Base-by-base conservation (phyloP, 2,113 vertebrate genomes). In the Labeo catla region DNA sequence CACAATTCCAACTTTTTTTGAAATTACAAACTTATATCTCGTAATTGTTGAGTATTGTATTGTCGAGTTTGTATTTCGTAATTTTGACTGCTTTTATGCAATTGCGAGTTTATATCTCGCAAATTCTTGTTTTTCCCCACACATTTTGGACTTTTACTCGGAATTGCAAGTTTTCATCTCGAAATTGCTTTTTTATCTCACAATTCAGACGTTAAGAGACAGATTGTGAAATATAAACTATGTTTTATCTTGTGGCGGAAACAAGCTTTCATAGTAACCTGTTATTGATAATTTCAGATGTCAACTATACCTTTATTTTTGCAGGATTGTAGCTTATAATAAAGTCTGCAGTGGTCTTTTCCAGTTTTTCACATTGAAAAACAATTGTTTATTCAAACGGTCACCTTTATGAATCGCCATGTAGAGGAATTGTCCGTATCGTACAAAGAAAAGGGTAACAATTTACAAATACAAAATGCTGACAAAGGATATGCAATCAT, bases 301-400 rank as follows among this genome's bases (percentile, higher is more conserved):
- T 66, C 59, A 49, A 21, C 28, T 19, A 11, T 68, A 47, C 3
- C 15, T 16, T 34, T 49, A 65, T 49, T 50, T 65, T 6, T 34
- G 52, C 16, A 4, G 6, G 23, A 50, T 28, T 45, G 82, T 73
- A 83, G 79, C 39, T 73, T 81, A 81, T 80, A 79, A 49, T 16
- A 76, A 82, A 19, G 77, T 57, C 89, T 87, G 73, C 92, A 93
- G 94, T 95, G 93, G 93, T 93, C 93, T 93, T 91, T 92, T 93
- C 92, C 91, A 93, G 93, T 93, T 93, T 88, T 89, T 90, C 88
- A 92, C 92, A 86, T 88, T 63, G 83, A 86, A 84, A 83, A 89
- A 88, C 73, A 78, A 52, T 50, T 10, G 65, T 23, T 50, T 85
- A 84, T 77, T 73, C n/a, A 19, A 72, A 61, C 74, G 11, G 70